Evolutionary conservation across 2,113 vertebrate species (phyloP).

Genomic region (Tragelaphus scriptus): DNA sequence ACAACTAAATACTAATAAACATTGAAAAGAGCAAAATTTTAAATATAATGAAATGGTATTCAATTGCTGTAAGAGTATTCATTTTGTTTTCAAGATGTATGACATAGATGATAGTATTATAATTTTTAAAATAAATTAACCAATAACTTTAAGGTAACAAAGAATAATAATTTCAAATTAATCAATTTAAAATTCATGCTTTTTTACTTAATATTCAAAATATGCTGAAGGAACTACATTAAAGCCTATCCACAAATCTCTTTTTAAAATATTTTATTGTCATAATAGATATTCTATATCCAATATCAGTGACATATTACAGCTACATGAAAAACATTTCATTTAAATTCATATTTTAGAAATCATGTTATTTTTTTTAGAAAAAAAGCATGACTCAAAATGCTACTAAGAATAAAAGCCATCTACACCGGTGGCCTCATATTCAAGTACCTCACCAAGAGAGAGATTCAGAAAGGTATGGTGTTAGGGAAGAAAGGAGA

Average conservation of each 20-base stretch:
- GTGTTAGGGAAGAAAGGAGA: background rate
- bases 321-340: background rate
- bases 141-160: background rate
- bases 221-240: background rate
- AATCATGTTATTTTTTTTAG: background rate
- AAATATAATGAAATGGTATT: background rate
- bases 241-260: background rate
- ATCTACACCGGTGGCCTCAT: background rate
- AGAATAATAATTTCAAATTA: background rate
- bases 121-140: background rate
- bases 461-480: background rate
- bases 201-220: background rate
- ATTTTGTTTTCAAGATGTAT: background rate
- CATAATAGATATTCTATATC: background rate
- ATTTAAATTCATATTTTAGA: background rate
- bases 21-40: background rate
- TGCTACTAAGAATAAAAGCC: background rate
- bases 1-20: background rate
- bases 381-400: background rate
- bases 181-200: background rate
- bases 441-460: background rate
- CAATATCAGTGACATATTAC: background rate
- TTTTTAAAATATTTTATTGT: background rate
- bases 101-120: background rate
- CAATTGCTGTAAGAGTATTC: background rate